Base-by-base conservation (phyloP, 2,888 invertebrate species). In the Drosophila phalerata region DNA sequence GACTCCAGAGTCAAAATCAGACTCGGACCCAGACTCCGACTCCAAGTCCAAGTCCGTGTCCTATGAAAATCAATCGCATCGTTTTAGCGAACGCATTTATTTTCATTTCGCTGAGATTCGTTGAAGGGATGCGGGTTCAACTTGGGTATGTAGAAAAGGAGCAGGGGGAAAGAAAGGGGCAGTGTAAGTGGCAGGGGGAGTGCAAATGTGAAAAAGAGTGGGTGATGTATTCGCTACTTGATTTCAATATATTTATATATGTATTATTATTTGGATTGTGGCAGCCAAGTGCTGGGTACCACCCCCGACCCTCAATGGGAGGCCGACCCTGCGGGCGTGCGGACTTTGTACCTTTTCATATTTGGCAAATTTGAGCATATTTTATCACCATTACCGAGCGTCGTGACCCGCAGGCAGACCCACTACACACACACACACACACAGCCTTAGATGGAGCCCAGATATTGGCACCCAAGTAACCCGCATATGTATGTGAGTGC, bases 1-100 rank as follows among this genome's bases (percentile, higher is more conserved):
- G 25, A 25, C 13, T 30, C 17, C 28, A 52, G 34, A 49, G 37
- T 15, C 37, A 17, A 19, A 30, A 11, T 40, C 17, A 15, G 42
- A 42, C 13, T 25, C 15, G 15, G 6, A 37, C n/a, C 25, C 45
- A 32, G 56, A 34, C 25, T 11, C 34, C 10, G 30, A 30, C 15
- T 30, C 17, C 5, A 11, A 40, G 11, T 30, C n/a, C 22, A 42
- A 37, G 53, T 62, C 34, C 47, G 25, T 55, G 63, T 77, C 51
- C 48, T 75, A 72, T 61, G 73, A 89, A 91, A 92, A 92, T 92
- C 92, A 92, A 92, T 92, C 92, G 91, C 79, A 81, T 88, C 89
- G 79, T 87, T 91, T 90, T 87, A 91, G 90, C 86, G 81, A 82
- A 85, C 79, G 77, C 91, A 91, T 91, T 91, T 91, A 91, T 91